Base-by-base conservation (phyloP, 2,797 vertebrate species). In the Myotis findleyi region DNA sequence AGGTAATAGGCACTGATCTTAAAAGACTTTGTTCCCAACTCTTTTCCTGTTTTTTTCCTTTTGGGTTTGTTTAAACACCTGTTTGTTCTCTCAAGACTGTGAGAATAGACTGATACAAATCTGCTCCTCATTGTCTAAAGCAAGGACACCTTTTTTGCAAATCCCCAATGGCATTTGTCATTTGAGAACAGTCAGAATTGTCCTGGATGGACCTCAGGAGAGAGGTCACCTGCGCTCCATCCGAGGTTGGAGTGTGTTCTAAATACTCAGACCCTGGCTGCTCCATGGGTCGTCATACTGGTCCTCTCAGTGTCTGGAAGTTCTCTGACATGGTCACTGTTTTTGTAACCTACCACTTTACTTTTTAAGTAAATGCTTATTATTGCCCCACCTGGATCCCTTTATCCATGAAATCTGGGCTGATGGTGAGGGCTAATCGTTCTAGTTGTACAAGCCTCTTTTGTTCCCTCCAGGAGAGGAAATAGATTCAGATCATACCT, bases 1-100 rank as follows among this genome's bases (percentile, higher is more conserved):
- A 69, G 76, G 89, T 87, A 83, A 87, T 8, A 95, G 30, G 77
- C 73, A 72, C 5, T 90, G 55, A 94, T 81, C 81, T 95, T 69
- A 69, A 79, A 92, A 93, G 89, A 93, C 75, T 72, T 87, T 41
- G 27, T 69, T 92, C 36, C n/a, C 20, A 55, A 6, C 36, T 71
- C 51, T 41, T 38, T 51, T 57, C 16, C 64, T 30, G 36, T 30
- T 71, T 18, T 36, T 17, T 66, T 38, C 27, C 13, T 75, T 82
- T 13, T 0, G 49, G 38, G 33, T 23, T 94, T 64, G 9, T 88
- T 68, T 59, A 80, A 89, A 30, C 2, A 18, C 55, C 33, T 0
- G 0, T 53, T 92, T 89, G 23, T 83, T 91, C 85, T 85, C 77
- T 94, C 51, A 77, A 79, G 62, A 69, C n/a, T 47, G 18, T 72